Percentiles rank a stretch among this genome's conserved stretches.
Evolutionary conservation across 2,797 vertebrate species (phyloP).

Genomic region (Peromyscus nudipes): DNA sequence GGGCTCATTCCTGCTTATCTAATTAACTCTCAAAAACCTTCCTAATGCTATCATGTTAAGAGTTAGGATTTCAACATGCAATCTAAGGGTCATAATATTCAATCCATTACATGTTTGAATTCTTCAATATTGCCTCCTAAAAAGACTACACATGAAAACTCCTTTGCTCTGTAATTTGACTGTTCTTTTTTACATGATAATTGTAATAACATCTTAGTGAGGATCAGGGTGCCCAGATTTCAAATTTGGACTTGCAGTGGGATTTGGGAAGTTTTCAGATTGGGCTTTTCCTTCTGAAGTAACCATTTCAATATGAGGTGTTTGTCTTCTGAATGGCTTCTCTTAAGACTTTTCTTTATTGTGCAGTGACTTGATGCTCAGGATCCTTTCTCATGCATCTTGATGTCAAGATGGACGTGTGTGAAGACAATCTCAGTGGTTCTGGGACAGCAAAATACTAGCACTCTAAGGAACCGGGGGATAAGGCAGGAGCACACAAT

Average conservation of each 20-base stretch:
- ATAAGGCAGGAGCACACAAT: background rate
- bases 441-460: background rate
- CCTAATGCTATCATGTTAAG: background rate
- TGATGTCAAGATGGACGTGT: background rate
- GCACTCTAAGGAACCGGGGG: background rate
- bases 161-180: background rate
- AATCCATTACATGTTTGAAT: background rate
- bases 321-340: background rate
- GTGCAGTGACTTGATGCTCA: background rate
- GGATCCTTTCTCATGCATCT: background rate
- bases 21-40: background rate
- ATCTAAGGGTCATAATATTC: background rate
- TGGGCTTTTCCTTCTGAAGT: background rate
- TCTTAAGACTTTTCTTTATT: background rate
- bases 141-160: background rate
- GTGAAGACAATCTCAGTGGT: background rate
- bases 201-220: no score
- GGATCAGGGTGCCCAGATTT: background rate
- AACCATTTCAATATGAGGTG: background rate
- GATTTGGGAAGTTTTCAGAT: background rate
- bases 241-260: background rate
- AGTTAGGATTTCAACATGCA: background rate
- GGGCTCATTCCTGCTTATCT: background rate
- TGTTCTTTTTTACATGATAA: background rate
- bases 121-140: background rate